Base-by-base conservation (phyloP, 2,888 invertebrate genomes). In the Lycia hirtaria region DNA sequence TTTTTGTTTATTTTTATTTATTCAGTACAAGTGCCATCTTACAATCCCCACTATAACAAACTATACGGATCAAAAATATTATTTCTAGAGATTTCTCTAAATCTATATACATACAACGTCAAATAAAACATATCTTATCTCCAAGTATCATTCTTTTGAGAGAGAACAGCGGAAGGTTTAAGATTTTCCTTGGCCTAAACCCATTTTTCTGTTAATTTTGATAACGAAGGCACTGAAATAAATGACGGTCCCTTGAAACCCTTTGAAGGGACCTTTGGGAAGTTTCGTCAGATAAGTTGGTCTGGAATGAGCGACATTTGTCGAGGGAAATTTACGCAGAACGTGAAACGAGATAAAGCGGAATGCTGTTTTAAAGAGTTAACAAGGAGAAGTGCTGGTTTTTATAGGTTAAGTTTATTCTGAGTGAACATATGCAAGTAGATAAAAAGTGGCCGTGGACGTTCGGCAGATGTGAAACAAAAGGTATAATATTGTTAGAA, bases 231-330 rank as follows among this genome's bases (percentile, higher is more conserved):
- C 50, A 45, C 49, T 63, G 65, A 65, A 75, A 79, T 76, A 76
- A 76, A 78, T 68, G 74, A 72, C 79, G 77, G 65, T 68, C 65
- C 60, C 71, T 66, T 65, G 47, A 68, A 76, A 71, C 72, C 76
- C 70, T 81, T 76, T 69, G 72, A 68, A 72, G 73, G 64, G 62
- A 7, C 57, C 65, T 61, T 64, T 60, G 58, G 67, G 62, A 67
- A 69, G 63, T 65, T 41, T 50, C 64, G 63, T 64, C 22, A 75
- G 79, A 83, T 80, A 80, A 80, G 75, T 80, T 78, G 75, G 70
- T 75, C 75, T 71, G 72, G 73, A 76, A 74, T 72, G 73, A 76
- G 72, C 69, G 67, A 73, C 72, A 70, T 71, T 75, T 71, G 65
- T 72, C 52, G 50, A 65, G 57, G 44, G 61, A 71, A 69, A 60